Conservation (phyloP, 92 coral and sea anemone species). For the Phenganax marumi region DNA sequence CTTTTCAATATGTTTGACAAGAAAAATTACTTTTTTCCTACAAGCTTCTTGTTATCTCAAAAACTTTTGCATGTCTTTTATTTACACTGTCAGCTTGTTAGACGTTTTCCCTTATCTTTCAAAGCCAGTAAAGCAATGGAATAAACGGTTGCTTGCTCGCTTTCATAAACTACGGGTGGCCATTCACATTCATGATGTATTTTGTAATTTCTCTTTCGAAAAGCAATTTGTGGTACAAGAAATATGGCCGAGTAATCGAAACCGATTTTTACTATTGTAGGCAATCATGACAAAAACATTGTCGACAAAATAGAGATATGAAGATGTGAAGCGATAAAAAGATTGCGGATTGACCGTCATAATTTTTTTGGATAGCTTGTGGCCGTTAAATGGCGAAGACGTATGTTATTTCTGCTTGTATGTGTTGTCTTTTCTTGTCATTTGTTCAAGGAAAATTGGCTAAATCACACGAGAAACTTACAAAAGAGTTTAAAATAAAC, state of each 20-base stretch:
- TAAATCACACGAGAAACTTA: not conserved
- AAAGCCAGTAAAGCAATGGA: too few species aligned
- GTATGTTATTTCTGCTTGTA: not conserved
- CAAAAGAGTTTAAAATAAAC: not conserved
- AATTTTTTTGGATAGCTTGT: not conserved
- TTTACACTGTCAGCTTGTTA: not conserved
- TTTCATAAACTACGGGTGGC: conserved; percentile 41
- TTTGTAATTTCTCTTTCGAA: conserved; percentile 20
- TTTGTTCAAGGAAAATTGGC: not conserved
- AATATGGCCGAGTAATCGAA: conserved; percentile 3
- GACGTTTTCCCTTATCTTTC: too few species aligned
- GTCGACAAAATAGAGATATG: not conserved
- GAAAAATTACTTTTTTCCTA: not conserved
- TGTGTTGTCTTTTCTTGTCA: not conserved
- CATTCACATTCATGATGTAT: conserved; percentile 13
- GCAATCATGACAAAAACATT: not conserved
- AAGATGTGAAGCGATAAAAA: not conserved
- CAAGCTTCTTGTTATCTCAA: not conserved
- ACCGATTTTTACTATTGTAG: not conserved
- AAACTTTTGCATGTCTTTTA: not conserved
- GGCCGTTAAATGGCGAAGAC: not conserved
- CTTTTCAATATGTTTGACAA: too few species aligned
- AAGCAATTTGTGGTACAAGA: not conserved
- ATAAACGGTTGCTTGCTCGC: conserved; percentile 32
- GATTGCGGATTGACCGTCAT: not conserved